Conservation (phyloP, 2,797 vertebrate genomes). For the Thaleichthys pacificus region DNA sequence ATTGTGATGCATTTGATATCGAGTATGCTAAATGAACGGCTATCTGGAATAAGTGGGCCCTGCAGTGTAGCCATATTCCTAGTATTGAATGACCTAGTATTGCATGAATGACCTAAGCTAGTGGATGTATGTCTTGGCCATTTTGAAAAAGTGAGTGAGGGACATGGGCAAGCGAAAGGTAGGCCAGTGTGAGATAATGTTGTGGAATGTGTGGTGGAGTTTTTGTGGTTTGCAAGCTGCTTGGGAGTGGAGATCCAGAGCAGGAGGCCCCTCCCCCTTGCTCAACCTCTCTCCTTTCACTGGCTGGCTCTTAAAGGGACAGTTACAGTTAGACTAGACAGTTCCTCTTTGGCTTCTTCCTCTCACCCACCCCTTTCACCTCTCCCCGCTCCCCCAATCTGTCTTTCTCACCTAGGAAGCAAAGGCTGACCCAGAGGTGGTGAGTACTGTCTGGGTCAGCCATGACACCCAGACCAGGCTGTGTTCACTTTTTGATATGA, state of each 20-base stretch:
- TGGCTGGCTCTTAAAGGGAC: constrained; percentile 64
- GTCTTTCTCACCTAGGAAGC: background rate
- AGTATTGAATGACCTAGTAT: no score
- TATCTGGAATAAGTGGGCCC: background rate
- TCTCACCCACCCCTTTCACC: constrained; percentile 14
- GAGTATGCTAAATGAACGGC: background rate
- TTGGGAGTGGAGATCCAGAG: constrained; percentile 46
- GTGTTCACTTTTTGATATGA: background rate
- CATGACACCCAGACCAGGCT: no score
- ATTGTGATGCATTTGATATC: background rate
- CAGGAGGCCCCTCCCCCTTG: constrained; percentile 37
- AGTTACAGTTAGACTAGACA: constrained; percentile 31
- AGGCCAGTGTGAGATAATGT: constrained; percentile 59
- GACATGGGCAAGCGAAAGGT: constrained; percentile 16
- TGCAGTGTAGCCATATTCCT: background rate
- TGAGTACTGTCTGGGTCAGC: no score
- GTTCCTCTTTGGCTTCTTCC: constrained; percentile 15
- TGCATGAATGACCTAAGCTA: background rate
- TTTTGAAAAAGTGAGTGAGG: constrained; percentile 26
- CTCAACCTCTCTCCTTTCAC: constrained; percentile 34
- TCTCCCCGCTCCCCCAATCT: constrained; percentile 12
- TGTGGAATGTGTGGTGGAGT: constrained; percentile 71
- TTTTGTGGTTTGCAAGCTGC: constrained; percentile 71
- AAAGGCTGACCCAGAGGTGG: background rate
- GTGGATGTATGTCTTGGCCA: constrained; percentile 4